Percentiles rank a stretch among this genome's conserved stretches.
Conservation (phyloP, 2,797 vertebrate genomes). For the Malacoctenus gilli region DNA sequence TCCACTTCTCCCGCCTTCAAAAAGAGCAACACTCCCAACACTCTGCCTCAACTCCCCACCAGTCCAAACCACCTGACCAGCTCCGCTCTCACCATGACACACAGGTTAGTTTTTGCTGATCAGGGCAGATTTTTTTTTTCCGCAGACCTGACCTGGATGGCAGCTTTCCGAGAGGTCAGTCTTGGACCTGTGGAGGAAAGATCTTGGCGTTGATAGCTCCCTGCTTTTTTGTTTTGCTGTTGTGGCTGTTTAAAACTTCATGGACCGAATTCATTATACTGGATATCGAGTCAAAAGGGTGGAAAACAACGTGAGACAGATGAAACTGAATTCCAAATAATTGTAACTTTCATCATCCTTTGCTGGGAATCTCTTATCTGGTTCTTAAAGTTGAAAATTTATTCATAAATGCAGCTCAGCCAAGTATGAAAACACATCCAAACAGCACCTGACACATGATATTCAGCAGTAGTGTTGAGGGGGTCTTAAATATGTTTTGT, state of each 20-base stretch:
- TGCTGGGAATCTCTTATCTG: slow-evolving; percentile 9
- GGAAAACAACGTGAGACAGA: not conserved
- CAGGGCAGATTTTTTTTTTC: slow-evolving; percentile 42
- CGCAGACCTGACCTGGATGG: slow-evolving; percentile 30
- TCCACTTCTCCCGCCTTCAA: slow-evolving; percentile 61
- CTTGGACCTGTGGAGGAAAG: slow-evolving; percentile 2
- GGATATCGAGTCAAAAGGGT: slow-evolving; percentile 1
- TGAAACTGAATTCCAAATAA: slow-evolving; percentile 17
- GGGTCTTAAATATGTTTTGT: slow-evolving; percentile 75
- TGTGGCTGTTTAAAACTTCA: not conserved
- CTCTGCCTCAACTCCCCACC: slow-evolving; percentile 53
- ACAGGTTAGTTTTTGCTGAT: slow-evolving; percentile 45
- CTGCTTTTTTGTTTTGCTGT: not conserved
- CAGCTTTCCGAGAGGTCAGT: slow-evolving; percentile 8
- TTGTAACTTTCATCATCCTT: slow-evolving; percentile 11
- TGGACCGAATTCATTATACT: slow-evolving; percentile 9
- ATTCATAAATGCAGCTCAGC: slow-evolving; percentile 23
- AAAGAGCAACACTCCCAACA: slow-evolving; percentile 55
- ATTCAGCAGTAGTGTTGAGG: slow-evolving; percentile 59
- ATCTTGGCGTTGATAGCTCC: slow-evolving; percentile 11
- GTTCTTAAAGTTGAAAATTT: slow-evolving; percentile 13
- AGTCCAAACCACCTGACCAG: slow-evolving; percentile 28
- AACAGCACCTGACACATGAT: slow-evolving; percentile 66
- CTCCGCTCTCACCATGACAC: slow-evolving; percentile 31
- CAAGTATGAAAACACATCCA: slow-evolving; percentile 34